Percentiles rank a stretch among this genome's conserved stretches.
These are phyloP conservation scores for Danaus melanippus DNA, from an alignment of 1,140 invertebrate species.

Conservation along the genomic window DNA sequence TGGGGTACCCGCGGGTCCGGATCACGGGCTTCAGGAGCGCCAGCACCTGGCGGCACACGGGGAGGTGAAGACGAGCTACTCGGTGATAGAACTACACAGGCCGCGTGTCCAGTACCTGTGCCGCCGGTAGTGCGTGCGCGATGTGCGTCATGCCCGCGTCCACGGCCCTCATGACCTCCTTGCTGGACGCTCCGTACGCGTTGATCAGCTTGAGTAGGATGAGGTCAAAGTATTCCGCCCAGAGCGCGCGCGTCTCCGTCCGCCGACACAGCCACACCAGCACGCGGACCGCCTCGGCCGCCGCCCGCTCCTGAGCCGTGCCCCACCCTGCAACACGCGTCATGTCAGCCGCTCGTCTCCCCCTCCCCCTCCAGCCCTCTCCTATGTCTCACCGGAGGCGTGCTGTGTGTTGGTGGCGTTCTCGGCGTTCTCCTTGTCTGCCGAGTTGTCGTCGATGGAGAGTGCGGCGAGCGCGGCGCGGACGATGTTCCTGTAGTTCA, in stretches of 20 bases:
- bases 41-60: slow-evolving; percentile 35
- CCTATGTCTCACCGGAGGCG: slow-evolving; percentile 32
- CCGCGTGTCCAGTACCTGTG: slow-evolving; percentile 47
- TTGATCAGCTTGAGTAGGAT: slow-evolving; percentile 90
- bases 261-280: slow-evolving; percentile 87
- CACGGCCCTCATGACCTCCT: slow-evolving; percentile 78
- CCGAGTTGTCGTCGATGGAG: slow-evolving; percentile 39
- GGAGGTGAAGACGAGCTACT: neutral
- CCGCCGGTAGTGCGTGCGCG: slow-evolving; percentile 80
- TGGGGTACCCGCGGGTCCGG: slow-evolving; percentile 86
- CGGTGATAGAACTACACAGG: neutral
- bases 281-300: slow-evolving; percentile 82
- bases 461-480: slow-evolving; percentile 45
- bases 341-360: too few relatives aligned
- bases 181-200: slow-evolving; percentile 83
- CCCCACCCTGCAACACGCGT: slow-evolving; percentile 75
- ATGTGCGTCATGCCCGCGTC: slow-evolving; percentile 78
- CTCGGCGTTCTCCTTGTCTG: slow-evolving; percentile 52
- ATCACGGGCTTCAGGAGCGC: slow-evolving; percentile 83
- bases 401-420: slow-evolving; percentile 41
- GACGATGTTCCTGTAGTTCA: slow-evolving; percentile 41
- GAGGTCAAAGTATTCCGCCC: slow-evolving; percentile 90
- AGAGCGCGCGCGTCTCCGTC: slow-evolving; percentile 81
- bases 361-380: too few relatives aligned
- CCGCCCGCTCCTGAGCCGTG: slow-evolving; percentile 78